Conservation (phyloP, 2,888 invertebrate genomes). For the Leptinotarsa peninsularis region DNA sequence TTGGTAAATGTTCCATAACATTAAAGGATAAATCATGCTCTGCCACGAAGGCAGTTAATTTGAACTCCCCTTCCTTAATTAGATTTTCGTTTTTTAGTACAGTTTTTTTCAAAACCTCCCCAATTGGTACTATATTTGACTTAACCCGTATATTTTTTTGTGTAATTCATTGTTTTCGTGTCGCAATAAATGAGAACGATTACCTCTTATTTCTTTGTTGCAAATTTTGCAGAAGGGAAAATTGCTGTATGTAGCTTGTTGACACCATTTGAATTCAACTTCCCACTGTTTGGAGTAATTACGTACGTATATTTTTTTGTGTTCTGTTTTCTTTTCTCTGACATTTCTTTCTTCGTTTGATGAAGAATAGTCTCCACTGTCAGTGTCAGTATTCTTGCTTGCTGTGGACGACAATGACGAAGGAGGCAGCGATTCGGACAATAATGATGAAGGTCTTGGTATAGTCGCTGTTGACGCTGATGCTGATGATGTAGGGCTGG, state of each 20-base stretch:
- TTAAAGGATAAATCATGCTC: conserved; percentile 28
- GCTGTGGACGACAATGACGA: not conserved
- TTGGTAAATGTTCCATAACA: too few species aligned
- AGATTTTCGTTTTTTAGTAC: conserved; percentile 14
- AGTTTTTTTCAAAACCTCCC: conserved; percentile 15
- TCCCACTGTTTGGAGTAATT: conserved; percentile 25
- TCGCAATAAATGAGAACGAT: too few species aligned
- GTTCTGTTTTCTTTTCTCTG: not conserved
- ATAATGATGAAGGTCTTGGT: not conserved
- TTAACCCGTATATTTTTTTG: too few species aligned
- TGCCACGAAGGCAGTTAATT: conserved; percentile 46
- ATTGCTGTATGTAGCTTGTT: conserved; percentile 2
- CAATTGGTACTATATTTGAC: conserved; percentile 20
- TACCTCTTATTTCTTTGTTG: too few species aligned
- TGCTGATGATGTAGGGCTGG: too few species aligned
- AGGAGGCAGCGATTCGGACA: not conserved
- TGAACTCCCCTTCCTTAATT: conserved; percentile 37
- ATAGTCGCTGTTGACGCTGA: too few species aligned
- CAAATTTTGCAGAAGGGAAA: too few species aligned
- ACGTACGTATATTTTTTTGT: conserved; percentile 13
- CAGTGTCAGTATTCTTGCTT: not conserved
- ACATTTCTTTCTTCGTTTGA: conserved; percentile 7
- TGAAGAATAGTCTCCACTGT: conserved; percentile 1
- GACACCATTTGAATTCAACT: conserved; percentile 28
- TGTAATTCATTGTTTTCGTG: too few species aligned